Percentiles rank a stretch among this genome's conserved stretches.
Evolutionary conservation across 2,888 invertebrate species (phyloP).

Genomic region (Blastobasis lacticolella): DNA sequence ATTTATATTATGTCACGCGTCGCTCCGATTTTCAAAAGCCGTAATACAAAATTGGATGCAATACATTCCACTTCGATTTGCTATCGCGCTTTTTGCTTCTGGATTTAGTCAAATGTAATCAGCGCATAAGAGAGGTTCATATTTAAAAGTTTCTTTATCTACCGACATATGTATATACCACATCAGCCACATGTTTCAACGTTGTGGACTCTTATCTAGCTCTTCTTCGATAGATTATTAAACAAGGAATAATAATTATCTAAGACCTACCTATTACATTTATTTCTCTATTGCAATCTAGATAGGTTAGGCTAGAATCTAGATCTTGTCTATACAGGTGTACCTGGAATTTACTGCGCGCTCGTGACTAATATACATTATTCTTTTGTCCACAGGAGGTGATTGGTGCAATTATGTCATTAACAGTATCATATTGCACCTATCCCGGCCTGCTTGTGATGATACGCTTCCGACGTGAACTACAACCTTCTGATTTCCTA

Average conservation of each 20-base stretch:
- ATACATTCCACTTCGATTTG: too few species aligned
- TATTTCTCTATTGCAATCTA: background rate
- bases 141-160: too few species aligned
- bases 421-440: constrained; percentile 70
- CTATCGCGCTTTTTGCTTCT: too few species aligned
- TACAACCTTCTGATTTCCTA: background rate
- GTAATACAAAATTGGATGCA: too few species aligned
- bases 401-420: constrained; percentile 70
- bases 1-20: too few species aligned
- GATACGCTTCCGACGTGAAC: background rate
- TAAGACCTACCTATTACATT: background rate
- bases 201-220: too few species aligned
- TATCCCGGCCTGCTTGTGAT: constrained; percentile 73
- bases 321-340: background rate
- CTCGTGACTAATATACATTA: too few species aligned
- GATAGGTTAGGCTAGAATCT: background rate
- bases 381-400: constrained; percentile 30
- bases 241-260: background rate
- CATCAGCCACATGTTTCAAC: too few species aligned
- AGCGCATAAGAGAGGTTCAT: too few species aligned
- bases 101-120: too few species aligned
- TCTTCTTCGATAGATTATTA: background rate
- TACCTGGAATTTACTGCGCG: constrained; percentile 20
- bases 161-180: too few species aligned
- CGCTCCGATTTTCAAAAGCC: too few species aligned